Conservation (phyloP, 1,140 invertebrate genomes). For the Whitmania pigra region DNA sequence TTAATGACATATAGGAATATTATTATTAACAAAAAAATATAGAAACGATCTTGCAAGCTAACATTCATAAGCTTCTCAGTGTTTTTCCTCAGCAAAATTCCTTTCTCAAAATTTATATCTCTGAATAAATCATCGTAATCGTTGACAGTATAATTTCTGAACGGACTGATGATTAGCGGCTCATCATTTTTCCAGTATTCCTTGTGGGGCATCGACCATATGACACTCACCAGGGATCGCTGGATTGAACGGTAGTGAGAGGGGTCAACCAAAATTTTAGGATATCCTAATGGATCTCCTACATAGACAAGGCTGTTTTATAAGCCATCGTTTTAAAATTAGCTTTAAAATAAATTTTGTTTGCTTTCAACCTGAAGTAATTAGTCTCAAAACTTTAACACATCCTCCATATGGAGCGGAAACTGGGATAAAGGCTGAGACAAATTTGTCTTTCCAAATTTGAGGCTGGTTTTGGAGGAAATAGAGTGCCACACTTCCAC, state of each 20-base stretch:
- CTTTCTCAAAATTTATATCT: constrained; percentile 61
- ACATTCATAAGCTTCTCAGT: constrained; percentile 53
- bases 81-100: constrained; percentile 81
- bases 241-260: constrained; percentile 58
- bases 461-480: constrained; percentile 64
- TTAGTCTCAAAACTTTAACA: constrained; percentile 80
- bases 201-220: constrained; percentile 80
- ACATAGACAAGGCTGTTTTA: background rate
- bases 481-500: background rate
- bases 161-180: constrained; percentile 60
- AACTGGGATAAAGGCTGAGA: background rate
- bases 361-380: constrained; percentile 67
- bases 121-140: constrained; percentile 72
- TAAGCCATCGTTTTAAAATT: background rate
- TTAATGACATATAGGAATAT: too few relatives aligned
- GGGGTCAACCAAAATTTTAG: constrained; percentile 82
- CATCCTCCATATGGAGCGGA: constrained; percentile 66
- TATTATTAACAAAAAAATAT: too few relatives aligned
- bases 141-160: constrained; percentile 69
- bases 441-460: constrained; percentile 79
- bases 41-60: too few relatives aligned
- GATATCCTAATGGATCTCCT: constrained; percentile 28
- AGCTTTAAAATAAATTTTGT: too few relatives aligned
- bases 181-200: constrained; percentile 77
- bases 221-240: constrained; percentile 60